Evolutionary conservation across 2,113 vertebrate species (phyloP), one percentile per base, ranked within the genome.

Genomic region (Asarcornis scutulata): DNA sequence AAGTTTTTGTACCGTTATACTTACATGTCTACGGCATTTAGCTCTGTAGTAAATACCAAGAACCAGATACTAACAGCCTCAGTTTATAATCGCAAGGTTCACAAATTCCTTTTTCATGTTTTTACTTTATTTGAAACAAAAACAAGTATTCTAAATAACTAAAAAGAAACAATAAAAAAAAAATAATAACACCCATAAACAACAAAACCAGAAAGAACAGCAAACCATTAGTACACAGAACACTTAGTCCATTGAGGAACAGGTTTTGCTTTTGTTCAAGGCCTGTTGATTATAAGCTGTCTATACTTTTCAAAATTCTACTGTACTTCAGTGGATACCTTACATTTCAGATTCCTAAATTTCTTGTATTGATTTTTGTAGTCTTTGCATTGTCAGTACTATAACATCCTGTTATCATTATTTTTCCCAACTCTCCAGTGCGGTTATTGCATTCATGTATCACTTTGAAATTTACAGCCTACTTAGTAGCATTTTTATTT

Each of bases 401-500:
- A 48, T 75, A 94, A 50, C 62, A 69, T 29, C 14, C 25, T n/a
- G 38, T 3, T 92, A 93, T 97, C 96, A 91, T 97, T 96, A 95
- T 95, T 97, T 97, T 96, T 86, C 96, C 85, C 67, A 95, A 31
- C 62, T 95, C 83, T 97, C 58, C 46, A 80, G 84, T 29, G 89
- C 77, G 87, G 59, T 96, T 97, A 96, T 93, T 98, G 66, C 77
- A 81, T 95, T 97, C 84, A 94, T 76, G 55, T 78, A 95, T 97
- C 96, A 96, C 93, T 97, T 97, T 96, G 84, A 97, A 98, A 98
- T 98, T 97, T 98, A 97, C 73, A 75, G 83, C 32, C 84, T 96
- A 91, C 95, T 98, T 98, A 98, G 96, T 83, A 95, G 71, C 42
- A 95, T 95, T 97, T 98, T 97, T 97, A 95, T 97, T 97, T 97